phyloP scores from a whole-genome alignment of 2,888 invertebrate genomes.

The Piscicola geometra region DNA sequence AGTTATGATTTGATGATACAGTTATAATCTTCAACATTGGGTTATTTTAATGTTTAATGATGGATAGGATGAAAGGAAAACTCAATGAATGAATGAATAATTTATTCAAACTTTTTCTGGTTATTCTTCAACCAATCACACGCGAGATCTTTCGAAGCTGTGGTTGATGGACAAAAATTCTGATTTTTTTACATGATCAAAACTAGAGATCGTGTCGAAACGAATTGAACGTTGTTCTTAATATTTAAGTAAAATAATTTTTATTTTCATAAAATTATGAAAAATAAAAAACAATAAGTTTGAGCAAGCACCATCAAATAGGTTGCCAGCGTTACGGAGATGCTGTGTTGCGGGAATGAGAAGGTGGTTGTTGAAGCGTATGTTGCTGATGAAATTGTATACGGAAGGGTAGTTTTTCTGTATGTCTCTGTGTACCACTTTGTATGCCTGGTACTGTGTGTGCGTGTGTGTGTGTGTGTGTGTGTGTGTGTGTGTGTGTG shows the following conservation, averaged over 20 bases:
- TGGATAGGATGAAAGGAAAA: too few species aligned
- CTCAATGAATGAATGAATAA: not conserved
- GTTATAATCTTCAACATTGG: too few species aligned
- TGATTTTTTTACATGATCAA: too few species aligned
- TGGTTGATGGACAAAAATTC: too few species aligned
- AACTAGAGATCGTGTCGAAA: not conserved
- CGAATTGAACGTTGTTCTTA: not conserved
- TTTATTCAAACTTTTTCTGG: not conserved
- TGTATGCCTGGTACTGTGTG: slow-evolving; percentile 13
- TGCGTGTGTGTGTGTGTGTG: slow-evolving; percentile 4
- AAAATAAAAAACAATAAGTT: not conserved
- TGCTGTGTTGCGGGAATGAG: not conserved
- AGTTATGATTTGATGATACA: too few species aligned
- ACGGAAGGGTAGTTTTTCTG: not conserved
- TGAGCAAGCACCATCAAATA: not conserved
- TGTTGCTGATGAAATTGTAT: not conserved
- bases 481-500: too few species aligned
- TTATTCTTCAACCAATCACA: slow-evolving; percentile 4
- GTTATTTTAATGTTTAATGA: too few species aligned
- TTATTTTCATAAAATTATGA: not conserved
- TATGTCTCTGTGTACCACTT: not conserved
- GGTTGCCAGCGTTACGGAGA: not conserved
- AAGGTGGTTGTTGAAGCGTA: not conserved
- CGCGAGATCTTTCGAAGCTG: not conserved
- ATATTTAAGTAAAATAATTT: not conserved